These are phyloP conservation scores for Rhizoglyphus robini DNA, from an alignment of 1,140 invertebrate species.

Conservation along the genomic window DNA sequence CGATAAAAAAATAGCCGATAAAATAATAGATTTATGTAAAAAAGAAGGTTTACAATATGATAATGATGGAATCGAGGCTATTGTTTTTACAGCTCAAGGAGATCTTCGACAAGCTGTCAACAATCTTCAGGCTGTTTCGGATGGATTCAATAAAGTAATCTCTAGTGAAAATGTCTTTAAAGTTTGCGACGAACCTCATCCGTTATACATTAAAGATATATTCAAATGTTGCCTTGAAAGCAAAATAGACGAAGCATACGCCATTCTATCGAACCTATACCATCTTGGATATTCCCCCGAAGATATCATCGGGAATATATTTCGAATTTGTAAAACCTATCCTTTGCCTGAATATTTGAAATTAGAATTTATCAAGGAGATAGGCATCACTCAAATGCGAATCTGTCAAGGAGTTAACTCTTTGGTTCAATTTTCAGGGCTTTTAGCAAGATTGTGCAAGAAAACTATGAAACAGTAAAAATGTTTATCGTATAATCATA, in stretches of 20 bases:
- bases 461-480: background rate
- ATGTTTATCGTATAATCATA: no score
- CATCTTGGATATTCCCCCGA: slow-evolving; percentile 85
- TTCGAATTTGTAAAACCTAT: slow-evolving; percentile 77
- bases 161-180: slow-evolving; percentile 96
- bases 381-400: slow-evolving; percentile 77
- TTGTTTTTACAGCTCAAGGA: slow-evolving; percentile 95
- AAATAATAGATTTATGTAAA: slow-evolving; percentile 57
- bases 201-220: slow-evolving; percentile 82
- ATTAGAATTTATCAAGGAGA: slow-evolving; percentile 80
- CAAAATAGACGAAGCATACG: slow-evolving; percentile 74
- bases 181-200: slow-evolving; percentile 98
- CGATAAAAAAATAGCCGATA: slow-evolving; percentile 69
- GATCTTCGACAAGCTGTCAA: slow-evolving; percentile 95
- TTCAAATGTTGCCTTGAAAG: slow-evolving; percentile 61
- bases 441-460: slow-evolving; percentile 45
- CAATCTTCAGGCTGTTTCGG: slow-evolving; percentile 91
- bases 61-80: slow-evolving; percentile 87
- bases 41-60: slow-evolving; percentile 57
- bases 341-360: slow-evolving; percentile 64
- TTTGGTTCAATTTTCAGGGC: slow-evolving; percentile 72
- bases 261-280: slow-evolving; percentile 73
- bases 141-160: slow-evolving; percentile 74
- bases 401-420: slow-evolving; percentile 75
- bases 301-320: slow-evolving; percentile 89